These are phyloP conservation scores for Hydroisotoma schaefferi DNA, from an alignment of 2,888 invertebrate species.

Conservation along the genomic window DNA sequence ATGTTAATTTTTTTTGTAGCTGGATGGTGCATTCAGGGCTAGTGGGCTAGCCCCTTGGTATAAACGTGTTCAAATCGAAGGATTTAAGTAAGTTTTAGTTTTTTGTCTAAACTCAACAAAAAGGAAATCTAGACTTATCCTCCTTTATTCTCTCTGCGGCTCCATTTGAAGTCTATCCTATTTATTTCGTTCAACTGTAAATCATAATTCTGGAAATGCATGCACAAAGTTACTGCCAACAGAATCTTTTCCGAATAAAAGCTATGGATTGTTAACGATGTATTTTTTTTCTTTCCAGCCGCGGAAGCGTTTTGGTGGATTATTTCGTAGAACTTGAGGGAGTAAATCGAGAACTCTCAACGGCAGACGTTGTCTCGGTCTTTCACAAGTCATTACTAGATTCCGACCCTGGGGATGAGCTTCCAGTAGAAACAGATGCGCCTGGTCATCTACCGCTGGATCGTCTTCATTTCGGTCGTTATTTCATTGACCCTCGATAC, in stretches of 20 bases:
- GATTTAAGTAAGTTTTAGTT: constrained; percentile 66
- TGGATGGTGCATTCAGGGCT: constrained; percentile 77
- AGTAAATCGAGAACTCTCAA: constrained; percentile 66
- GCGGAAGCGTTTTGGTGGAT: constrained; percentile 83
- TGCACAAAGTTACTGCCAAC: background rate
- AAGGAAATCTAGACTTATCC: too few relatives aligned
- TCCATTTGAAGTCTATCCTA: too few relatives aligned
- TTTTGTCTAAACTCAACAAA: too few relatives aligned
- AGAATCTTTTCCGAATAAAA: too few relatives aligned
- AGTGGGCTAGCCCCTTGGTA: constrained; percentile 74
- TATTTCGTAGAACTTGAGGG: constrained; percentile 80
- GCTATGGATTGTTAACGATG: too few relatives aligned
- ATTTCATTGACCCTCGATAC: constrained; percentile 76
- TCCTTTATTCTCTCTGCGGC: too few relatives aligned
- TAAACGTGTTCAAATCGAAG: constrained; percentile 79
- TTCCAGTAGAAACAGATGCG: constrained; percentile 54
- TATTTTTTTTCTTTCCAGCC: too few relatives aligned
- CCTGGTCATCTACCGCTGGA: constrained; percentile 35
- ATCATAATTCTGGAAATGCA: background rate
- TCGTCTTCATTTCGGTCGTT: constrained; percentile 64
- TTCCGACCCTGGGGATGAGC: constrained; percentile 35
- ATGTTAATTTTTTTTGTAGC: constrained; percentile 57
- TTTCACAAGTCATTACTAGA: constrained; percentile 61
- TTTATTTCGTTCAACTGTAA: too few relatives aligned
- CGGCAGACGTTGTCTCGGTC: constrained; percentile 66